phyloP scores from a whole-genome alignment of 1,140 invertebrate genomes.

The Spodoptera litura region DNA sequence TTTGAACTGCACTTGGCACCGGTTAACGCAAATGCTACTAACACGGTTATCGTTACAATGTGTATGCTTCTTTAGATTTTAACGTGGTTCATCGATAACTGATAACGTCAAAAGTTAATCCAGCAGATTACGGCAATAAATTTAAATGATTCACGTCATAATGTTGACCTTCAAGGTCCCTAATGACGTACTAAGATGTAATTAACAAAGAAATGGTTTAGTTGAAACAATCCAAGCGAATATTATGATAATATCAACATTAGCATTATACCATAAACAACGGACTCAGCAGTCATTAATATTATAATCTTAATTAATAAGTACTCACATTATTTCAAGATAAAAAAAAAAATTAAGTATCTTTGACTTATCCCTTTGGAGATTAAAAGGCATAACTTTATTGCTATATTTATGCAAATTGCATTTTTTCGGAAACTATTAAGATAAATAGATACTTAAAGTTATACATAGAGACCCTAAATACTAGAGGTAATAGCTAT shows the following conservation, averaged over 20 bases:
- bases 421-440: too few relatives aligned
- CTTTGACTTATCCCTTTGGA: too few relatives aligned
- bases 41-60: not conserved
- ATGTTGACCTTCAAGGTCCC: constrained; percentile 8
- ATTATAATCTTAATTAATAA: too few relatives aligned
- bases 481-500: too few relatives aligned
- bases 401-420: too few relatives aligned
- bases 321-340: too few relatives aligned
- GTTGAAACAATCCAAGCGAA: not conserved
- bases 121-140: constrained; percentile 20
- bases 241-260: not conserved
- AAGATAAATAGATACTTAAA: too few relatives aligned
- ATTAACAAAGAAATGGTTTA: constrained; percentile 12
- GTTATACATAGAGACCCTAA: too few relatives aligned
- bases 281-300: too few relatives aligned
- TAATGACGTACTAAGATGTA: constrained; percentile 19
- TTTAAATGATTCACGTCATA: constrained; percentile 11
- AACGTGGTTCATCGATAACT: constrained; percentile 18
- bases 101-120: constrained; percentile 24
- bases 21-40: not conserved
- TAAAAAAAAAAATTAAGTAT: too few relatives aligned
- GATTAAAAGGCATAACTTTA: too few relatives aligned
- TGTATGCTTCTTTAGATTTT: constrained; percentile 15
- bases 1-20: not conserved
- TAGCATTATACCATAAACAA: too few relatives aligned